A percentile compares a stretch with the other conserved stretches of the same genome.
These are phyloP conservation scores for Cavia porcellus DNA, from an alignment of 2,113 vertebrate genomes.

Conservation along the genomic window DNA sequence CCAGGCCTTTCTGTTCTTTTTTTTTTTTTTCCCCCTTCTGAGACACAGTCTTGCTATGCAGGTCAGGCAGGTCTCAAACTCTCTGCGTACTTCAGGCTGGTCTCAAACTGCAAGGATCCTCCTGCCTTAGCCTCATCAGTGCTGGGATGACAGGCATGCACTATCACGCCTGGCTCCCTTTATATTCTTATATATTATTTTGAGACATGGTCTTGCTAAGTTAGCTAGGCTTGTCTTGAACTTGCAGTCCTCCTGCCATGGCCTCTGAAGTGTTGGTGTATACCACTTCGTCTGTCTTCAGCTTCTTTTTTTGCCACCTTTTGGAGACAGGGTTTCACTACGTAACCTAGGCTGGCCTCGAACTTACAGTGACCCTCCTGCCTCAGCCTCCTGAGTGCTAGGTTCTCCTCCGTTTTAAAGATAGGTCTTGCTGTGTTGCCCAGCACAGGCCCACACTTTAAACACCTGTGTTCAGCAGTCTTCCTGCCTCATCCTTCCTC, in stretches of 20 bases:
- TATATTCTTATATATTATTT: background rate
- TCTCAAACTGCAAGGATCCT: no score
- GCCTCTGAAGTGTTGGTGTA: background rate
- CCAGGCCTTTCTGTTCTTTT: background rate
- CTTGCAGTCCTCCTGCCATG: background rate
- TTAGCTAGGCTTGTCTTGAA: background rate
- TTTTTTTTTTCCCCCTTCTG: no score
- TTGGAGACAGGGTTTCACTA: no score
- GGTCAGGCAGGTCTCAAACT: no score
- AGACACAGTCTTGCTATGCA: no score
- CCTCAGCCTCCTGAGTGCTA: no score
- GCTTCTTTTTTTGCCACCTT: no score
- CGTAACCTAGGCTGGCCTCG: no score
- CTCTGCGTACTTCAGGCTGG: no score
- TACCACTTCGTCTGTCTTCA: background rate
- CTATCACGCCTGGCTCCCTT: background rate
- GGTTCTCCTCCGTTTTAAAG: background rate
- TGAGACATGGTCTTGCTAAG: background rate
- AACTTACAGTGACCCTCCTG: no score
- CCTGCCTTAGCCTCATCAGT: no score
- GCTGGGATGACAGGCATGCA: no score
- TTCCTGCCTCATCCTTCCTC: background rate
- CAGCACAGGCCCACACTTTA: background rate
- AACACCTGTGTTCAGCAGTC: background rate
- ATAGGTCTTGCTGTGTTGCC: background rate